Evolutionary conservation across 2,113 vertebrate genomes (phyloP).

Genomic region (Guaruba guarouba): DNA sequence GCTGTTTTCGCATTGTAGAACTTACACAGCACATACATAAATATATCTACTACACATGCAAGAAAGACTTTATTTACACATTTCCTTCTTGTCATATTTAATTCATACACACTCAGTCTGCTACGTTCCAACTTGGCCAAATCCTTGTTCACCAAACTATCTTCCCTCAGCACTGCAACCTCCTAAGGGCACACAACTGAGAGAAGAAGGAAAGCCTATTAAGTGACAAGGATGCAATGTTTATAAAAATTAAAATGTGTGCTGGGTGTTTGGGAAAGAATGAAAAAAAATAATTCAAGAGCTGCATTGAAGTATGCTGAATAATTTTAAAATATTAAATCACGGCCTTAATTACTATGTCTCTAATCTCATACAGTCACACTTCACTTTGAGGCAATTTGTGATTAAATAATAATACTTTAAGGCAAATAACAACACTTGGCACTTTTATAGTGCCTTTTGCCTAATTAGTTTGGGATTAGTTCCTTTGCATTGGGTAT

Average conservation of each 20-base stretch:
- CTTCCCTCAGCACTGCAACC: constrained; percentile 40
- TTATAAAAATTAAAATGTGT: constrained; percentile 65
- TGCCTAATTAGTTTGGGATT: constrained; percentile 73
- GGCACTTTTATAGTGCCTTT: constrained; percentile 68
- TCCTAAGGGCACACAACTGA: constrained; percentile 46
- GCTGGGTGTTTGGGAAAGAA: constrained; percentile 50
- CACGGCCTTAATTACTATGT: constrained; percentile 60
- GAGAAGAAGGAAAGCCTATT: constrained; percentile 53
- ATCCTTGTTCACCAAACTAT: constrained; percentile 51
- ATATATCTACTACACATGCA: constrained; percentile 23
- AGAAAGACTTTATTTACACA: constrained; percentile 56
- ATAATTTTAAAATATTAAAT: constrained; percentile 72
- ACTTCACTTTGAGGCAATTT: constrained; percentile 67
- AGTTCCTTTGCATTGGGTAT: constrained; percentile 60
- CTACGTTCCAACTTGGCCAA: constrained; percentile 27
- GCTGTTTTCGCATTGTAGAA: constrained; percentile 47
- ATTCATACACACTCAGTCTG: constrained; percentile 14
- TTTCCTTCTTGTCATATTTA: constrained; percentile 60
- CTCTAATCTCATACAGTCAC: constrained; percentile 62
- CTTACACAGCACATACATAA: constrained; percentile 46
- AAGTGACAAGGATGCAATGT: constrained; percentile 48
- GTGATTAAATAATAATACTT: constrained; percentile 71
- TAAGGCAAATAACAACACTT: constrained; percentile 66
- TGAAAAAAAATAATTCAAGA: constrained; percentile 58
- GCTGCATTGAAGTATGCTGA: constrained; percentile 58